phyloP scores from a whole-genome alignment of 2,888 invertebrate genomes.

The Drosophila siamana region DNA sequence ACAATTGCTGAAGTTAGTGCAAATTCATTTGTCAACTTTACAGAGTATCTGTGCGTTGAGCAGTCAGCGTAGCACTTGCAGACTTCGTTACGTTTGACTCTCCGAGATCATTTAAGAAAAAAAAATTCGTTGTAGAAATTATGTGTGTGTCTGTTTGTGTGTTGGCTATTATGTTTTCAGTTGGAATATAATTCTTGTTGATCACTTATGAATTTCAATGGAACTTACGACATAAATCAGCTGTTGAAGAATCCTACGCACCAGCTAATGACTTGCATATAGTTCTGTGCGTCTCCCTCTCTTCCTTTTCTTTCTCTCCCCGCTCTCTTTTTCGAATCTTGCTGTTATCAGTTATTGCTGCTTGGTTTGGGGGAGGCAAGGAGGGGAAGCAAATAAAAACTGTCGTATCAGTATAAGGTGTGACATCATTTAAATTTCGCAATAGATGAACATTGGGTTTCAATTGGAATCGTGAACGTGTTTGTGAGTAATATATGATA shows the following conservation, averaged over 20 bases:
- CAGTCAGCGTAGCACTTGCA: no score
- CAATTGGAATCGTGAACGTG: slow-evolving; percentile 56
- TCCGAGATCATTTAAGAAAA: no score
- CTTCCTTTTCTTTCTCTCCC: no score
- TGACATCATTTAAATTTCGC: slow-evolving; percentile 61
- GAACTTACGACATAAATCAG: slow-evolving; percentile 77
- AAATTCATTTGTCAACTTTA: not conserved
- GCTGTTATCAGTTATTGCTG: no score
- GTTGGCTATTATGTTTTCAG: slow-evolving; percentile 61
- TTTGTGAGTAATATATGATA: no score
- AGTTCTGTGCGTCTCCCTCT: slow-evolving; percentile 5
- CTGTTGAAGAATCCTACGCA: slow-evolving; percentile 54
- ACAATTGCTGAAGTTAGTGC: not conserved
- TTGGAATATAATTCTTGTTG: slow-evolving; percentile 59
- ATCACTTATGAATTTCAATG: slow-evolving; percentile 75
- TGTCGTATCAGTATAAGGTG: not conserved
- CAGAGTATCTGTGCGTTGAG: slow-evolving; percentile 24
- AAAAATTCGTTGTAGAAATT: slow-evolving; percentile 41
- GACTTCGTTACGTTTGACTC: slow-evolving; percentile 28
- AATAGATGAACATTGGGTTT: slow-evolving; percentile 45
- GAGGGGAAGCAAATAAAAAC: no score
- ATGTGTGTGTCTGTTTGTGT: slow-evolving; percentile 1
- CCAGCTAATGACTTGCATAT: slow-evolving; percentile 55
- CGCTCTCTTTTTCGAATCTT: no score
- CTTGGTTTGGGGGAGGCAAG: no score